Base-by-base conservation (phyloP, 2,113 vertebrate species). In the Malaclemys terrapin region DNA sequence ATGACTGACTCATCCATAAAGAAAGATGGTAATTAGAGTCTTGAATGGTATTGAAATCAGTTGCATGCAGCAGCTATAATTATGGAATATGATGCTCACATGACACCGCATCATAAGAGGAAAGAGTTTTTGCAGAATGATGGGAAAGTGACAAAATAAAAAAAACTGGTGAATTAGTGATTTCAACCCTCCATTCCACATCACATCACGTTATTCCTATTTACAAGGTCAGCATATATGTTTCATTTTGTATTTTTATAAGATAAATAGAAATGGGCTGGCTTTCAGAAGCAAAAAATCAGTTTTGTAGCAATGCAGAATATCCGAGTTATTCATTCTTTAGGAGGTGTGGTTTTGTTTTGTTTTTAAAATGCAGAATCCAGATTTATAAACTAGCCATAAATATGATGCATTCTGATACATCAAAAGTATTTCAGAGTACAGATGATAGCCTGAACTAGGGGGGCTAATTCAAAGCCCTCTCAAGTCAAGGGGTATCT, bases 21-120 rank as follows among this genome's bases (percentile, higher is more conserved):
- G 86, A 95, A 96, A 95, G 65, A 56, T 85, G 35, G 72, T 95
- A 94, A 96, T 96, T 95, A 72, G 2, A 69, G 49, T 62, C 59
- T 85, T 83, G 38, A 81, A 11, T 2, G 31, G 75, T 38, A 3
- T 65, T 84, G 57, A 81, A 87, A 91, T 88, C 88, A 92, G 81
- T 35, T 5, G 0, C 0, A 5, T 20, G 27, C 14, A 91, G 50
- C 86, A 88, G 52, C 89, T 65, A 2, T 7, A 88, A 89, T 75
- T 54, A 31, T 38, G 47, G 79, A 80, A 78, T 25, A 24, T 4
- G 65, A 90, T 49, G 57, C 50, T 84, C 87, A 29, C 22, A 27
- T 31, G 59, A 42, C 54, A 52, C 9, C 79, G 78, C 27, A 10
- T 17, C 56, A 82, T 25, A 56, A 88, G 54, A 86, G 85, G 54